Evolutionary conservation across 2,888 invertebrate genomes (phyloP).

Genomic region (Euclidia mi): DNA sequence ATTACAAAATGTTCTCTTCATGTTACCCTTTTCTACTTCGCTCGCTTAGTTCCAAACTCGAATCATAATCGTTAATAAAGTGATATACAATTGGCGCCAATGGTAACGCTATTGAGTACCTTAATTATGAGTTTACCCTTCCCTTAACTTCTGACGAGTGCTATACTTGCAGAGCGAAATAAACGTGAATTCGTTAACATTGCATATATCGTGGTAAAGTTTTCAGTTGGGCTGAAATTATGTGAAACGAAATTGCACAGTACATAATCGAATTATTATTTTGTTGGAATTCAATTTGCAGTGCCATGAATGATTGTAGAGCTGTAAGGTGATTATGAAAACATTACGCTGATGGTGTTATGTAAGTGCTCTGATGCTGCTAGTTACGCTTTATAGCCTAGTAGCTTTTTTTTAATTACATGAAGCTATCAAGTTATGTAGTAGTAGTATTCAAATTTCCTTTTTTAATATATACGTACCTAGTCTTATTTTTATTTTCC

Average conservation of each 20-base stretch:
- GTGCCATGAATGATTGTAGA: constrained; percentile 38
- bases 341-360: constrained; percentile 17
- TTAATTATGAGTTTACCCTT: constrained; percentile 14
- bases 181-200: constrained; percentile 50
- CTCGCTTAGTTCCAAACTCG: not conserved
- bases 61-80: not conserved
- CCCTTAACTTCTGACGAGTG: constrained; percentile 17
- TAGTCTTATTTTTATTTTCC: no score
- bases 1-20: no score
- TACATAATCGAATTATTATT: constrained; percentile 49
- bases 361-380: not conserved
- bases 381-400: no score
- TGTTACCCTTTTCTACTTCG: no score
- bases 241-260: constrained; percentile 40
- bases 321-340: constrained; percentile 35
- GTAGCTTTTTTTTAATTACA: no score
- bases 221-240: constrained; percentile 43
- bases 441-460: no score
- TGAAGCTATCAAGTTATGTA: no score
- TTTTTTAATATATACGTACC: no score
- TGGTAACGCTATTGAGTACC: constrained; percentile 23
- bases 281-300: constrained; percentile 48
- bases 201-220: constrained; percentile 57
- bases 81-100: not conserved
- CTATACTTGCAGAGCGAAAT: constrained; percentile 36